These are phyloP conservation scores for Pterocles orientalis DNA, from an alignment of 2,113 vertebrate species.

Conservation along the genomic window DNA sequence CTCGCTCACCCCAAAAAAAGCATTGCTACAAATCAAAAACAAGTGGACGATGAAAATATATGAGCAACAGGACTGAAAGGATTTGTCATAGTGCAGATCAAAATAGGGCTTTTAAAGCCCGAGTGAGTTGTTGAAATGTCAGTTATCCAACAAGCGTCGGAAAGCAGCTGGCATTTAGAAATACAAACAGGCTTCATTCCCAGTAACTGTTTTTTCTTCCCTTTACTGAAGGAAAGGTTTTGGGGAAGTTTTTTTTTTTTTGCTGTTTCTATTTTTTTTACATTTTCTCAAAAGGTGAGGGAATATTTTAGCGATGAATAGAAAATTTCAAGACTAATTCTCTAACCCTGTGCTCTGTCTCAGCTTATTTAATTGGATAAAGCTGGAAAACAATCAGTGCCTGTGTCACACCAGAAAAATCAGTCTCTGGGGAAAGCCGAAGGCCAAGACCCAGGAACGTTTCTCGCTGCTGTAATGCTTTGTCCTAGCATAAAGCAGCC, in stretches of 20 bases:
- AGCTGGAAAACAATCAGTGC: neutral
- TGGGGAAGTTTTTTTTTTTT: neutral
- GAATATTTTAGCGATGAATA: neutral
- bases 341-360: neutral
- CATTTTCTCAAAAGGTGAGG: neutral
- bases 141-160: neutral
- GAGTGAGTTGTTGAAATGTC: neutral
- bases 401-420: neutral
- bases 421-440: neutral
- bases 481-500: neutral
- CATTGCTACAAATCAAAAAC: neutral
- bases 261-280: neutral
- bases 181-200: neutral
- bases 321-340: neutral
- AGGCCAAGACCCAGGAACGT: neutral
- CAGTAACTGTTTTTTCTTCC: neutral
- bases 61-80: neutral
- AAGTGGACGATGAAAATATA: rapidly evolving
- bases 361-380: neutral
- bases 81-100: neutral
- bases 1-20: neutral
- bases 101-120: neutral
- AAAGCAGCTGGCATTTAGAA: neutral
- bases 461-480: neutral
- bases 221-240: neutral